Evolutionary conservation across 2,113 vertebrate species (phyloP), one percentile per base, ranked within the genome.

Genomic region (Columba janthina): DNA sequence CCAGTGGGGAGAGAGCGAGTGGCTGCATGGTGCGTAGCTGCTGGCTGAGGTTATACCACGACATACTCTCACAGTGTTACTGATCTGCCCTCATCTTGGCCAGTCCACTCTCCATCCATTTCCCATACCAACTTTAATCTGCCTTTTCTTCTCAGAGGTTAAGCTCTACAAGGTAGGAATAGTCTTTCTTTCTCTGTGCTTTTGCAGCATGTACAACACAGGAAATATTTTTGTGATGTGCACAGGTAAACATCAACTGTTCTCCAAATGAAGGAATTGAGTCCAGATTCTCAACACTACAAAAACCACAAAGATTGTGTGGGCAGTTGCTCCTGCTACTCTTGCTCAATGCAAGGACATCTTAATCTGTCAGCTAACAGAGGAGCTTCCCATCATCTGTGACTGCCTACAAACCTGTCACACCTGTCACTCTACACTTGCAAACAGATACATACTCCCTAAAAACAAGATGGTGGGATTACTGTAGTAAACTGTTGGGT

Each of bases 1-100:
- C 16, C 2, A 3, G 21, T 29, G 12, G 16, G 31, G 15, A 51
- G 22, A 2, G 15, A 72, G 21, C 0, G 0, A 89, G 56, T 2
- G 3, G 3, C 58, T 92, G 24, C 1, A 1, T 58, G 31, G 44
- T 46, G 44, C 9, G 18, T 46, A 46, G 18, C 44, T 46, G 18
- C 44, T 46, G 44, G 44, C 44, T 46, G 44, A 17, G 24, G 26
- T 53, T 93, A 61, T 86, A 83, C 24, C 29, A 32, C 1, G 0
- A 10, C 20, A 29, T 53, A 44, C 5, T 51, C 11, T 71, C 12
- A 64, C 57, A 46, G 48, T 48, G 15, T 51, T n/a, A 38, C 42
- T 79, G 26, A 46, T 48, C 29, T 69, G 28, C 58, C 94, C 36
- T 85, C 38, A 56, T 71, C 56, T 60, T 70, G 56, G n/a, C 42